A percentile compares a stretch with the other conserved stretches of the same genome.
Evolutionary conservation across 2,113 vertebrate genomes (phyloP).

Genomic region (Pangasianodon gigas): DNA sequence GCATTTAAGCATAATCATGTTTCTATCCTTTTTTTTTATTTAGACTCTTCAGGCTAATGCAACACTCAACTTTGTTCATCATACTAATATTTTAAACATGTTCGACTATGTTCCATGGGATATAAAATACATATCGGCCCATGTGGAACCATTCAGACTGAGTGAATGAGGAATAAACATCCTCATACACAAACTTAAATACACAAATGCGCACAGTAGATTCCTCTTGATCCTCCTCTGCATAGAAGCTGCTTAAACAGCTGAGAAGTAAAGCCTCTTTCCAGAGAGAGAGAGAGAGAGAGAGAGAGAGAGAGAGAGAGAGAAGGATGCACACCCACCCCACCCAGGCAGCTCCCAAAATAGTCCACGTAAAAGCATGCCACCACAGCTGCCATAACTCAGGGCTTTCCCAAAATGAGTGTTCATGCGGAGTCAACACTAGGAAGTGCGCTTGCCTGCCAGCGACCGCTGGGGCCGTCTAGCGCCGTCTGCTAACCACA

Average conservation of each 20-base stretch:
- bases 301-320: slow-evolving; percentile 33
- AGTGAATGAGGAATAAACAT: slow-evolving; percentile 26
- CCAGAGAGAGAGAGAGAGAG: slow-evolving; percentile 39
- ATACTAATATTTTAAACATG: not conserved
- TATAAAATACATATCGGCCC: not conserved
- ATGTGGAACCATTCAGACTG: slow-evolving; percentile 34
- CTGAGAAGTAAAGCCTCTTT: slow-evolving; percentile 7
- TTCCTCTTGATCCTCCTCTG: not conserved
- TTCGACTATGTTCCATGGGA: too few species aligned
- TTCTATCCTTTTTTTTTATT: not conserved
- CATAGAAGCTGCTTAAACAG: not conserved
- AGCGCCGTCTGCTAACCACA: slow-evolving; percentile 77
- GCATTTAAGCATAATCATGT: not conserved
- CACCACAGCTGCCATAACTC: slow-evolving; percentile 65
- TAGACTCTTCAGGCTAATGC: not conserved
- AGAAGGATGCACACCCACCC: slow-evolving; percentile 45
- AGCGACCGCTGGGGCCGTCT: slow-evolving; percentile 70
- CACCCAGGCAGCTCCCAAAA: slow-evolving; percentile 63
- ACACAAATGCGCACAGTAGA: slow-evolving; percentile 13
- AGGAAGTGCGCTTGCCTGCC: slow-evolving; percentile 76
- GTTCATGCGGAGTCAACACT: slow-evolving; percentile 75
- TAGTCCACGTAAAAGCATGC: slow-evolving; percentile 64
- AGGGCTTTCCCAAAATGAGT: slow-evolving; percentile 73
- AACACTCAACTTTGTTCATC: not conserved
- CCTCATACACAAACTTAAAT: not conserved